These are phyloP conservation scores for Fregetta grallaria DNA, from an alignment of 2,113 vertebrate species.

Conservation along the genomic window DNA sequence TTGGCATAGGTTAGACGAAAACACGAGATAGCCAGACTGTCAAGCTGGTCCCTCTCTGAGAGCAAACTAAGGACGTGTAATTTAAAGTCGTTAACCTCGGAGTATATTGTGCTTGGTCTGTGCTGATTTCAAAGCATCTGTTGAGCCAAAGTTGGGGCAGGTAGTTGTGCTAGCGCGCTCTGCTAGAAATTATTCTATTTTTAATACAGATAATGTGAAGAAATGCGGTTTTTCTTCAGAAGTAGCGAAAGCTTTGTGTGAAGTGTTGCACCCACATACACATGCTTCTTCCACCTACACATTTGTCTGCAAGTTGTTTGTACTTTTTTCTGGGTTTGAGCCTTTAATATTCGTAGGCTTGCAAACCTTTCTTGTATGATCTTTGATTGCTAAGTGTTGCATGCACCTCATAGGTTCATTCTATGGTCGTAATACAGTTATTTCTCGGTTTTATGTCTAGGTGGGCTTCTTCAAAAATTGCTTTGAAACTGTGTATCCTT, in stretches of 20 bases:
- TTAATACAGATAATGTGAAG: conserved; percentile 12
- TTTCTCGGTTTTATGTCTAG: background rate
- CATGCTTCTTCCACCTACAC: conserved; percentile 20
- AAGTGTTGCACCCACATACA: background rate
- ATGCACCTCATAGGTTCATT: background rate
- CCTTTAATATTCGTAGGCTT: background rate
- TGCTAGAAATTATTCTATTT: background rate
- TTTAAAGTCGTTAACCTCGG: background rate
- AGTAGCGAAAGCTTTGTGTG: background rate
- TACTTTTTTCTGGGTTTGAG: background rate
- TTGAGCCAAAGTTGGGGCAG: background rate
- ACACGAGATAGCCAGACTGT: background rate
- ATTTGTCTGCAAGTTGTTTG: background rate
- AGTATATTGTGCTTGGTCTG: background rate
- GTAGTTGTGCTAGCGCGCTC: background rate
- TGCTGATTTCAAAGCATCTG: background rate
- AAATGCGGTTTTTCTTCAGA: conserved; percentile 52
- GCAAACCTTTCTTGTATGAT: background rate
- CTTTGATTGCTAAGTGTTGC: background rate
- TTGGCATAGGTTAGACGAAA: background rate
- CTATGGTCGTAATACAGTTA: background rate
- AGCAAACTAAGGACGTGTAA: background rate
- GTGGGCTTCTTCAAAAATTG: background rate
- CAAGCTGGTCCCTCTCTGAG: background rate
- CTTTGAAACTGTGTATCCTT: background rate